Base-by-base conservation (phyloP, 2,888 invertebrate genomes). In the Phyllotreta striolata region DNA sequence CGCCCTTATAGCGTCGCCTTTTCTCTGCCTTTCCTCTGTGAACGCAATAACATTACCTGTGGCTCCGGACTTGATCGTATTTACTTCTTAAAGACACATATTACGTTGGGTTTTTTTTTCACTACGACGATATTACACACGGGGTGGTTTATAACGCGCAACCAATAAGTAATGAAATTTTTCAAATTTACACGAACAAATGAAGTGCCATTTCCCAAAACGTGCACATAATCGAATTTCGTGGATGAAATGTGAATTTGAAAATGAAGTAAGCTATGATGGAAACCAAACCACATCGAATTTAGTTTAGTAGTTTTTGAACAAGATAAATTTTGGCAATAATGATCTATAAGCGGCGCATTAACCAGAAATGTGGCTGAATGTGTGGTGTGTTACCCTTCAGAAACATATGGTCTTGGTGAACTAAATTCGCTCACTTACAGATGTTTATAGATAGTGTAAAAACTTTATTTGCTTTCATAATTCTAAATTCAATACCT, bases 1-100 rank as follows among this genome's bases (percentile, higher is more conserved):
- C 52, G 79, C 75, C 77, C 79, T 79, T 77, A 79, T 72, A 72
- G 70, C 70, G 70, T 69, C 66, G 66, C 68, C 24, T 70, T 65
- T 65, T 68, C 61, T 41, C 59, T 60, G 52, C 52, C 43, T 52
- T 60, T 60, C 46, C 60, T 43, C 38, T 34, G 38, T 39, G 39
- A 37, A 60, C 65, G 62, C 70, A 73, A 76, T 71, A 71, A 70
- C 70, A 72, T 75, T 75, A 74, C 74, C 73, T 76, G 74, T 74
- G 70, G 60, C 52, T 52, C 52, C 13, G 34, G 49, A 49, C 35
- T 49, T n/a, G 72, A 72, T 72, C 59, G 41, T 43, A 62, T 65
- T 66, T 66, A 64, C 62, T 62, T 62, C 62, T 41, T 39, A 47
- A 55, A 24, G 62, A 55, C 62, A 55, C 55, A 55, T 62, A 62